These are phyloP conservation scores for Cyclura pinguis DNA, from an alignment of 2,797 vertebrate genomes.

Conservation along the genomic window DNA sequence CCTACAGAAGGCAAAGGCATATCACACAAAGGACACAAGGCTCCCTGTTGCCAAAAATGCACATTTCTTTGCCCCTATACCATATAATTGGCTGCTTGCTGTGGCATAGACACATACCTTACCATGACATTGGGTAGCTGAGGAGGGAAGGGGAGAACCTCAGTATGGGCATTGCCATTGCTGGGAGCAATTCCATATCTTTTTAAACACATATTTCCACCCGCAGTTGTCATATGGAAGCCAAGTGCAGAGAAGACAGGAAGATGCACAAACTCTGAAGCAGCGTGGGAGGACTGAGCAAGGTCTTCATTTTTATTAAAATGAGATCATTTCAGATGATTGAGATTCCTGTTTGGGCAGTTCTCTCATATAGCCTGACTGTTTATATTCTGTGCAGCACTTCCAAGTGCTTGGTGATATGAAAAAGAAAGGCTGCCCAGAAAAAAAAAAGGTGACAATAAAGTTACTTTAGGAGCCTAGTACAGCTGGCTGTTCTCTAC, in stretches of 20 bases:
- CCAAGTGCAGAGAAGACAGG: not conserved
- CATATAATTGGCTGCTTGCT: not conserved
- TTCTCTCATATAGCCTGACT: constrained; percentile 4
- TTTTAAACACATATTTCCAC: not conserved
- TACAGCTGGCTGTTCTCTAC: not conserved
- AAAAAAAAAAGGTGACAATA: constrained; percentile 19
- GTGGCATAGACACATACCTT: not conserved
- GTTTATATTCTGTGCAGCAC: constrained; percentile 8
- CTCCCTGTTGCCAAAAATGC: not conserved
- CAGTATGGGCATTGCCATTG: not conserved
- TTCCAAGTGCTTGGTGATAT: not conserved
- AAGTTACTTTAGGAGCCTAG: constrained; percentile 19
- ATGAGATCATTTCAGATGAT: constrained; percentile 5
- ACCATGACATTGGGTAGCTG: not conserved
- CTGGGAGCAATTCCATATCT: not conserved
- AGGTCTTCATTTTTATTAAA: constrained; percentile 8
- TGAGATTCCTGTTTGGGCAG: not conserved
- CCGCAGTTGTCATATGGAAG: not conserved
- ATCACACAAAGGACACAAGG: not conserved
- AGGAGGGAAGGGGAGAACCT: not conserved
- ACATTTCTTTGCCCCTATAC: not conserved
- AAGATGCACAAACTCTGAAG: not conserved
- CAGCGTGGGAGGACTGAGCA: not conserved
- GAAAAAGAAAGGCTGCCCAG: not conserved
- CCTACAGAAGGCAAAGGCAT: not conserved